Percentiles rank a stretch among this genome's conserved stretches.
Conservation (phyloP, 2,888 invertebrate species). For the Petrophora chlorosata region DNA sequence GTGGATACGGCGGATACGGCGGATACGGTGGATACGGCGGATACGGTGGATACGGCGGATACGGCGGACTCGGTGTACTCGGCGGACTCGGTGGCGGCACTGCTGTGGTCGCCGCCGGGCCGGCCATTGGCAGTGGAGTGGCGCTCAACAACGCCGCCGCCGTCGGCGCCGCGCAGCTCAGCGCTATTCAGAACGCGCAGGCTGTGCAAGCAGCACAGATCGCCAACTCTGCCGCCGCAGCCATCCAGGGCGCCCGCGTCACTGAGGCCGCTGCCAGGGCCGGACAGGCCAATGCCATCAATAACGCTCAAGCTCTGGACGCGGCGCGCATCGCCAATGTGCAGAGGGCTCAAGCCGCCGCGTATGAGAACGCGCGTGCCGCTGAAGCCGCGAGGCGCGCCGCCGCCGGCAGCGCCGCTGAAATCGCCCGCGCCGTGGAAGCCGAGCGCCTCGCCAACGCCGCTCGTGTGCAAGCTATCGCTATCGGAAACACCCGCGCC, state of each 20-base stretch:
- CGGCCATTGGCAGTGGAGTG: slow-evolving; percentile 53
- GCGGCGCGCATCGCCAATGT: slow-evolving; percentile 72
- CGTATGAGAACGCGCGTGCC: slow-evolving; percentile 72
- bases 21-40: slow-evolving; percentile 32
- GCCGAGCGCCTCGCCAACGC: slow-evolving; percentile 70
- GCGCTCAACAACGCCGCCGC: slow-evolving; percentile 72
- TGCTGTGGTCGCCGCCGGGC: slow-evolving; percentile 39
- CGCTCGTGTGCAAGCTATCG: slow-evolving; percentile 72
- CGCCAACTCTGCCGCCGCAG: slow-evolving; percentile 72
- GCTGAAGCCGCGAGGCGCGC: slow-evolving; percentile 72
- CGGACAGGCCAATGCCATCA: slow-evolving; percentile 70
- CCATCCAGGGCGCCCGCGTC: slow-evolving; percentile 73
- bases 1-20: slow-evolving; percentile 34
- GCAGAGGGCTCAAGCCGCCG: slow-evolving; percentile 76
- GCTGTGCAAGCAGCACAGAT: slow-evolving; percentile 73
- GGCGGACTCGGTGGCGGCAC: slow-evolving; percentile 34
- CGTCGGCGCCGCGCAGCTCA: slow-evolving; percentile 73
- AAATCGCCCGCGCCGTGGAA: slow-evolving; percentile 62
- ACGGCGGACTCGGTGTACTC: slow-evolving; percentile 30
- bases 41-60: slow-evolving; percentile 31
- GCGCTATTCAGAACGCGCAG: slow-evolving; percentile 76
- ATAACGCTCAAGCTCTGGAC: slow-evolving; percentile 73
- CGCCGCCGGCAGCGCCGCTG: slow-evolving; percentile 57
- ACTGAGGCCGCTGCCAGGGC: slow-evolving; percentile 73
- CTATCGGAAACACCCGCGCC: slow-evolving; percentile 72